Conservation (phyloP, 2,113 vertebrate genomes). For the Rhynchomys soricoides region DNA sequence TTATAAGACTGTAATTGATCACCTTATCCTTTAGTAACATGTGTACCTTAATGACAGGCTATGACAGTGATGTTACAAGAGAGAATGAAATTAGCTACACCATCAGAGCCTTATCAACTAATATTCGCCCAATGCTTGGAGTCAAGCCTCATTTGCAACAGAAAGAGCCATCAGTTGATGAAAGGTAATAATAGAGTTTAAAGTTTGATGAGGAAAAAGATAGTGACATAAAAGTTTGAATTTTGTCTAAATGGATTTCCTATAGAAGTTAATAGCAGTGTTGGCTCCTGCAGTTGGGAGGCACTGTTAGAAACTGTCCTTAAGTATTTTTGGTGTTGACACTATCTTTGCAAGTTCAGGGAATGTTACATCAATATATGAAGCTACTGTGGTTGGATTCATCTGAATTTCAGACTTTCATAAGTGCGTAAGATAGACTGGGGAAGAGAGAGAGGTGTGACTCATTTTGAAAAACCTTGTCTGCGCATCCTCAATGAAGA, state of each 20-base stretch:
- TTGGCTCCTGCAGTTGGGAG: neutral
- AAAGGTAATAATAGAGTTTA: constrained; percentile 91
- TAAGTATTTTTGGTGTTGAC: neutral
- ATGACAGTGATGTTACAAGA: constrained; percentile 97
- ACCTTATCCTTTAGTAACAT: constrained; percentile 26
- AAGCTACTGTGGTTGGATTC: constrained; percentile 10
- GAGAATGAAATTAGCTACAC: constrained; percentile 98
- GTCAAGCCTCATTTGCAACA: constrained; percentile 97
- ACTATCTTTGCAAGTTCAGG: neutral
- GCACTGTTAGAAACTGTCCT: constrained; percentile 31
- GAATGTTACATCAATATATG: neutral
- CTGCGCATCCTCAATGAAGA: neutral
- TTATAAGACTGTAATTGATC: constrained; percentile 26
- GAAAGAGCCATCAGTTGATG: constrained; percentile 96
- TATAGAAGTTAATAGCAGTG: neutral
- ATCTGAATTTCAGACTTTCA: constrained; percentile 27
- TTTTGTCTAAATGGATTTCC: constrained; percentile 26
- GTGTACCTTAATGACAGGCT: constrained; percentile 87
- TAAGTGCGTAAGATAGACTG: neutral
- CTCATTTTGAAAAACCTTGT: neutral
- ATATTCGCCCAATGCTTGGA: constrained; percentile 95
- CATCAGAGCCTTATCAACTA: constrained; percentile 98
- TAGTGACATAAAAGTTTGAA: neutral
- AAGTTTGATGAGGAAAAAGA: constrained; percentile 53
- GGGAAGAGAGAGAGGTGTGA: neutral